Conservation (phyloP, 2,888 invertebrate genomes). For the Muschampia plurimacula region DNA sequence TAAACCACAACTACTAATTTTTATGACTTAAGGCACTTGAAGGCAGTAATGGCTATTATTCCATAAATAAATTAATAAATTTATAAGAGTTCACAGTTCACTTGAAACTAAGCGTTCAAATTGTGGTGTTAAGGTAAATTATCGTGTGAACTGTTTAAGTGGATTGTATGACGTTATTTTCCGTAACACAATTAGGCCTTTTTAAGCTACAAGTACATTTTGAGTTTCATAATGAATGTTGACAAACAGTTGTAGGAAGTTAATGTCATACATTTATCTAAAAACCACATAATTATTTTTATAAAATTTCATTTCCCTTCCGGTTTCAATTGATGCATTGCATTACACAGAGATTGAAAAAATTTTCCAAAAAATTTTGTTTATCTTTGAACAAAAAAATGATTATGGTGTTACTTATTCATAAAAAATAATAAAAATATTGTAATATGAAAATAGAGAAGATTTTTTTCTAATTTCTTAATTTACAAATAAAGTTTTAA, state of each 20-base stretch:
- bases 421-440: background rate
- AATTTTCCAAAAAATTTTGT: no score
- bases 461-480: no score
- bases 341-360: no score
- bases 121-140: background rate
- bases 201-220: background rate
- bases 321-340: no score
- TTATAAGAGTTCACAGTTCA: background rate
- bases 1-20: no score
- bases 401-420: background rate
- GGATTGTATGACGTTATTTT: background rate
- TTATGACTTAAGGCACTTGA: background rate
- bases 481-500: background rate
- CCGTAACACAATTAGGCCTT: background rate
- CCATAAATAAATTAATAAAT: background rate
- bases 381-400: background rate
- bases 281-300: background rate
- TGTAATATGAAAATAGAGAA: background rate
- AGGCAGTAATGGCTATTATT: background rate
- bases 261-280: background rate
- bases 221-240: background rate
- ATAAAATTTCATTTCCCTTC: no score
- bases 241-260: background rate
- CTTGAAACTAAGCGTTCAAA: background rate
- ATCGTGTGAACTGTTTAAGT: background rate